Evolutionary conservation across 2,113 vertebrate species (phyloP).

Genomic region (Dipodomys merriami): DNA sequence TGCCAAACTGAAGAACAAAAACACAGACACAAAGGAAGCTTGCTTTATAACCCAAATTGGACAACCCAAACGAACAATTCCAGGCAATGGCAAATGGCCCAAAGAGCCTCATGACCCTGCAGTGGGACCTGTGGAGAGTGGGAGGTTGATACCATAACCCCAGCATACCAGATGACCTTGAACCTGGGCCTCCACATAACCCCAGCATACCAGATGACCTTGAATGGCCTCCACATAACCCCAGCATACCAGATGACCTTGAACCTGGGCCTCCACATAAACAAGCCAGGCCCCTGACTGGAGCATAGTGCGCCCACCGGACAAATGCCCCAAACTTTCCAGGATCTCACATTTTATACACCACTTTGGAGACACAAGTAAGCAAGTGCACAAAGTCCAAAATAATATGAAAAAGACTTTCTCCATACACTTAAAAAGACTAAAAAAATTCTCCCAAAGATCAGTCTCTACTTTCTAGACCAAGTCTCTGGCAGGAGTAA

Average conservation of each 20-base stretch:
- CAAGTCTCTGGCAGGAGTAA: background rate
- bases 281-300: background rate
- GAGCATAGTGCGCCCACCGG: background rate
- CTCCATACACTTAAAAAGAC: background rate
- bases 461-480: background rate
- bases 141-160: background rate
- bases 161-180: background rate
- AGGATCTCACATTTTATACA: background rate
- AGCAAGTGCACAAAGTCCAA: background rate
- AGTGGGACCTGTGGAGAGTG: background rate
- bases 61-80: background rate
- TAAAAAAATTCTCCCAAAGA: background rate
- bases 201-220: too few species aligned
- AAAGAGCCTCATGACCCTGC: background rate
- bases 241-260: background rate
- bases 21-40: background rate
- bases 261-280: too few species aligned
- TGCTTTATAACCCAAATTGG: background rate
- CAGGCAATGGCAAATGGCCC: background rate
- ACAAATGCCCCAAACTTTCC: background rate
- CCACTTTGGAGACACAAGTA: background rate
- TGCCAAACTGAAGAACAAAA: background rate
- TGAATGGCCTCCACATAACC: too few species aligned
- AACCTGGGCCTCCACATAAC: too few species aligned
- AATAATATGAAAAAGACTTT: background rate